A percentile compares a stretch with the other conserved stretches of the same genome.
These are phyloP conservation scores for Nasonia giraulti DNA, from an alignment of 1,140 invertebrate genomes.

Conservation along the genomic window DNA sequence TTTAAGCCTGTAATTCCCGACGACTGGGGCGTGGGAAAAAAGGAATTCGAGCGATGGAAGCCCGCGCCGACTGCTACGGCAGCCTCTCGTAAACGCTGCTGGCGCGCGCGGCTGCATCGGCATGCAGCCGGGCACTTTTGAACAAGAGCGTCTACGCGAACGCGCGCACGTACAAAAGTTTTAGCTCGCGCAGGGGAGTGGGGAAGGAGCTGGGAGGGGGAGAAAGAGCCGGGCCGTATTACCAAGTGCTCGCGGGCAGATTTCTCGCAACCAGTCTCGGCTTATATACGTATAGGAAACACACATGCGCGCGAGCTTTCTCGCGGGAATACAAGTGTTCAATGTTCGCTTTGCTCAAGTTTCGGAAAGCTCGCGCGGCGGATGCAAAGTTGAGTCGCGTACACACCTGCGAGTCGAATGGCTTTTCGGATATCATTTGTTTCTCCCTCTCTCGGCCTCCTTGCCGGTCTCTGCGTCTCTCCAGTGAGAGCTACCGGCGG, in stretches of 20 bases:
- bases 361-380: slow-evolving; percentile 18
- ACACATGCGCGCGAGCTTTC: not conserved
- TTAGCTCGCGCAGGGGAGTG: not conserved
- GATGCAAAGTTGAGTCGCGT: slow-evolving; percentile 40
- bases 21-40: slow-evolving; percentile 2
- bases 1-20: slow-evolving; percentile 10
- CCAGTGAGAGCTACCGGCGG: not conserved
- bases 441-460: not conserved
- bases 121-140: slow-evolving; percentile 44
- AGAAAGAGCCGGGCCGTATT: slow-evolving; percentile 31
- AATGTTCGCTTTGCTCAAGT: slow-evolving; percentile 46
- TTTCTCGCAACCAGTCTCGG: slow-evolving; percentile 18
- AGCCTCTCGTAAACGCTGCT: slow-evolving; percentile 27
- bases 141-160: slow-evolving; percentile 39
- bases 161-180: slow-evolving; percentile 44
- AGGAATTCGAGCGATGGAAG: not conserved
- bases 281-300: not conserved
- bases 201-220: not conserved
- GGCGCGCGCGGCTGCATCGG: slow-evolving; percentile 21
- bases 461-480: not conserved
- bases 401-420: slow-evolving; percentile 30
- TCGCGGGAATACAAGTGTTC: slow-evolving; percentile 44
- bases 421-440: slow-evolving; percentile 41
- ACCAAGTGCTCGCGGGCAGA: slow-evolving; percentile 46
- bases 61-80: not conserved